These are phyloP conservation scores for Siniperca obscura DNA, from an alignment of 2,797 vertebrate genomes.

Conservation along the genomic window DNA sequence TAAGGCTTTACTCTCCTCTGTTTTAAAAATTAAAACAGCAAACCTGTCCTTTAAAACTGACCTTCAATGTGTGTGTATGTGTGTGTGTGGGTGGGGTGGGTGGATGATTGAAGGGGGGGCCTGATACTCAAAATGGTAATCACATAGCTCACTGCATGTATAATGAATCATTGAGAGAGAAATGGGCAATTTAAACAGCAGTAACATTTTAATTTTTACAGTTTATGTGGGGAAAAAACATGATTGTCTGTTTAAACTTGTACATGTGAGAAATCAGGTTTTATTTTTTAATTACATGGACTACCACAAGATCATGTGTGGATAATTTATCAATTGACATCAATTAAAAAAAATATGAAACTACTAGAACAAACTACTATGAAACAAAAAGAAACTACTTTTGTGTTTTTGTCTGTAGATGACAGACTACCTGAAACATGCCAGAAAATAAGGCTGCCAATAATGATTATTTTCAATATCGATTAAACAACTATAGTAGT, in stretches of 20 bases:
- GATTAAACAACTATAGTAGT: too few species aligned
- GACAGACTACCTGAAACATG: constrained; percentile 1
- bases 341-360: too few species aligned
- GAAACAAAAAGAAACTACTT: not conserved
- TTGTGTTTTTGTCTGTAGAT: not conserved
- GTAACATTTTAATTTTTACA: constrained; percentile 50
- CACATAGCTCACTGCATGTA: constrained; percentile 78
- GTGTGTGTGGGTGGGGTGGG: constrained; percentile 1
- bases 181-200: constrained; percentile 66
- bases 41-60: constrained; percentile 73
- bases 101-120: constrained; percentile 50
- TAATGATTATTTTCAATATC: not conserved
- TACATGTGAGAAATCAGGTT: constrained; percentile 26
- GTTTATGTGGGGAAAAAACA: constrained; percentile 31
- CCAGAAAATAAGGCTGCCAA: not conserved
- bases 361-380: too few species aligned
- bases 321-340: constrained; percentile 30
- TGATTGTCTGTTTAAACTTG: constrained; percentile 50
- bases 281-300: constrained; percentile 33
- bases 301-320: not conserved
- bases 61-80: constrained; percentile 55
- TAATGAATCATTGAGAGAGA: constrained; percentile 74
- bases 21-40: constrained; percentile 63
- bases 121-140: constrained; percentile 78
- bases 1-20: constrained; percentile 32